Percentiles rank a stretch among this genome's conserved stretches.
phyloP scores from a whole-genome alignment of 2,113 vertebrate genomes.

The Carassius gibelio region DNA sequence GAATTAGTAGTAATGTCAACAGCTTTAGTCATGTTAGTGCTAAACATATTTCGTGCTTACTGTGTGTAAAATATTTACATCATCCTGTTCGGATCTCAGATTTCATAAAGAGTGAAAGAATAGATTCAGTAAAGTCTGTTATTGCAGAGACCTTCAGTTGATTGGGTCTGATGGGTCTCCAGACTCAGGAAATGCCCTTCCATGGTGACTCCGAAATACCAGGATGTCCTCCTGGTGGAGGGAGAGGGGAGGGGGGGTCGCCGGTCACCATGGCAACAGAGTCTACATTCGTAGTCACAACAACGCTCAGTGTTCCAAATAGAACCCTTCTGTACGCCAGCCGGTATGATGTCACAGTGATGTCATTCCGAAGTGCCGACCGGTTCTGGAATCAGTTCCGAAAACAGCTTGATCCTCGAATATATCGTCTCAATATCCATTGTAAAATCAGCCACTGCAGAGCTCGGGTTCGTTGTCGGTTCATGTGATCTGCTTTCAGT shows the following conservation, averaged over 20 bases:
- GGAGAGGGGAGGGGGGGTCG: neutral
- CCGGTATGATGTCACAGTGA: slow-evolving; percentile 16
- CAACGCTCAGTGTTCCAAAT: slow-evolving; percentile 29
- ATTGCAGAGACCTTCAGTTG: slow-evolving; percentile 44
- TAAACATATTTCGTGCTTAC: neutral
- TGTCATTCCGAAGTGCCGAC: slow-evolving; percentile 1
- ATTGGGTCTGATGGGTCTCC: neutral
- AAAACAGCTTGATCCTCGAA: neutral
- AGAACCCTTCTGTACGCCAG: slow-evolving; percentile 11
- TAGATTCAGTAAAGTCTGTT: slow-evolving; percentile 39
- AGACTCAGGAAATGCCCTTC: slow-evolving; percentile 21
- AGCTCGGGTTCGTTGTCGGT: slow-evolving; percentile 28
- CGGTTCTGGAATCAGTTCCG: neutral
- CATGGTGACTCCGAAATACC: slow-evolving; percentile 11
- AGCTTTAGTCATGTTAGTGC: slow-evolving; percentile 25
- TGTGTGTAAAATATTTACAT: neutral
- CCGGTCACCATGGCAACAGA: neutral
- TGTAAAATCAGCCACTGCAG: neutral
- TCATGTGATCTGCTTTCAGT: slow-evolving; percentile 35
- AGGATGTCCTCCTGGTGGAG: neutral
- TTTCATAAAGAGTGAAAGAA: neutral
- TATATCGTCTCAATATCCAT: neutral
- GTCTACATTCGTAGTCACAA: slow-evolving; percentile 15
- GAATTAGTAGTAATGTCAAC: slow-evolving; percentile 3
- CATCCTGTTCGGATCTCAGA: neutral